Evolutionary conservation across 2,888 invertebrate genomes (phyloP).

Genomic region (Acanthoscelides obtectus): DNA sequence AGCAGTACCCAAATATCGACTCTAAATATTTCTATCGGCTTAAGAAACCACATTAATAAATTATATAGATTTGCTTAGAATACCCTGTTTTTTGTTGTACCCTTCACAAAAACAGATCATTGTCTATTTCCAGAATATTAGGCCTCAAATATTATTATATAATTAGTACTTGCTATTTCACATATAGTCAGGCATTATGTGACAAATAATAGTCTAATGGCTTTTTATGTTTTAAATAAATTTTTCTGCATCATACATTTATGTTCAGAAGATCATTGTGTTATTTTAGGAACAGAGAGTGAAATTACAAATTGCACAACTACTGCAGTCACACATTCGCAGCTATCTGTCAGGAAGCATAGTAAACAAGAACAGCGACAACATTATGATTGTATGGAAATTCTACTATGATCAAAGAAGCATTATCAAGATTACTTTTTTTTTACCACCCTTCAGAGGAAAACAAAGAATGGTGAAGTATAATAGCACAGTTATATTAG

Average conservation of each 20-base stretch:
- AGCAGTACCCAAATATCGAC: neutral
- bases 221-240: no score
- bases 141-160: no score
- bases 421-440: constrained; percentile 67
- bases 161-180: no score
- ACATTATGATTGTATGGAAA: constrained; percentile 59
- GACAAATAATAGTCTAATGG: no score
- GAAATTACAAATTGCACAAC: constrained; percentile 69
- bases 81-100: no score
- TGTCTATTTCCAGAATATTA: no score
- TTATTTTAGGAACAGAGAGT: constrained; percentile 60
- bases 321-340: constrained; percentile 76
- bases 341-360: constrained; percentile 65
- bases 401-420: constrained; percentile 50
- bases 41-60: neutral
- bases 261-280: no score
- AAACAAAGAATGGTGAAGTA: constrained; percentile 57
- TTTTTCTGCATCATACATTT: no score
- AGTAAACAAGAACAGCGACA: constrained; percentile 62
- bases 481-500: no score
- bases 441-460: constrained; percentile 71
- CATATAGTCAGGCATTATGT: no score
- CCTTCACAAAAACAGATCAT: no score
- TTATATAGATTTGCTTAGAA: no score
- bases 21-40: neutral